Evolutionary conservation across 1,140 invertebrate species (phyloP), one percentile per base, ranked within the genome.

Genomic region (Achroia grisella): DNA sequence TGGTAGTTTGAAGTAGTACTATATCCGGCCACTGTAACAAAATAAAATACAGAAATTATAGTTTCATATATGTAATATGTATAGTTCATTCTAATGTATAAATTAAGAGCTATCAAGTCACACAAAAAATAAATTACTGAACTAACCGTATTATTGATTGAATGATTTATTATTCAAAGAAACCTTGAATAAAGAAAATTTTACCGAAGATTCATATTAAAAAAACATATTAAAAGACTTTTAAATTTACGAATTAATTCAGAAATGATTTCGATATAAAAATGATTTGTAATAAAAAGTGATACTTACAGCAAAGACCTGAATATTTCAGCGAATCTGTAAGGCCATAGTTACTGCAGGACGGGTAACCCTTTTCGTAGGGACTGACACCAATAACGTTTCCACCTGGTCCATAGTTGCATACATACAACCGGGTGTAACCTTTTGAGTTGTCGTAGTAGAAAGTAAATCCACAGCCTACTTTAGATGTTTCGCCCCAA

Each of bases 371-470:
- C 45, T 89, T 90, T 71, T 90, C 89, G 76, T 95, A 95, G 8
- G 93, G 93, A 44, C 89, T 88, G 52, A 88, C 89, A 37, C 93
- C 93, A 39, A 93, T 87, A 28, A 95, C 89, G 62, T 95, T 95
- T 43, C 93, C 93, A 53, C 91, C 92, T 8, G 94, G 93, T 44
- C 93, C 93, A 67, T 95, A 95, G 84, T 95, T 95, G 87, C 94
- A 95, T 9, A 95, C 91, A 71, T 94, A 95, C 42, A 94, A 88
- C 79, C 95, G 95, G 44, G 91, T 93, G 71, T 93, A 93, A 33
- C 93, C 92, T 49, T 88, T 77, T 1, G 83, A 49, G 1, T 88
- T 86, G 49, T 94, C 92, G 54, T 91, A 91, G 76, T 93, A 95
- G 77, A 91, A 94, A 0, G 93, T 89, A 68, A 91, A 96, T 11